phyloP scores from a whole-genome alignment of 2,888 invertebrate genomes.

The Esperia sulphurella region DNA sequence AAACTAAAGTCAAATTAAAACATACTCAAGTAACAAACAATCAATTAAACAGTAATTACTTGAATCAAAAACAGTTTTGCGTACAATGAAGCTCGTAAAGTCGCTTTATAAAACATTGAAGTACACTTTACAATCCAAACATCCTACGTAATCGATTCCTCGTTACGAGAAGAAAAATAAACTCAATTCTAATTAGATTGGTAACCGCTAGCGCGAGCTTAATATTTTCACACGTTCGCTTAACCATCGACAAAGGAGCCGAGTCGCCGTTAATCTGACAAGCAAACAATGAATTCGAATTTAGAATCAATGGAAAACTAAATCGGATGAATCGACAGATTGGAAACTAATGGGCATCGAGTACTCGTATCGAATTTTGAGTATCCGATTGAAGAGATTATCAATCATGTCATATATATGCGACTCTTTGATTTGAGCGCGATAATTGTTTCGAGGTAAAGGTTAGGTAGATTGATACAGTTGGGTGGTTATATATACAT shows the following conservation, averaged over 20 bases:
- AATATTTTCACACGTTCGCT: constrained; percentile 56
- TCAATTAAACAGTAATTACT: too few relatives aligned
- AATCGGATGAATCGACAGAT: constrained; percentile 67
- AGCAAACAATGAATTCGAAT: constrained; percentile 57
- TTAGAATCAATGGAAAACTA: constrained; percentile 63
- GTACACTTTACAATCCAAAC: neutral
- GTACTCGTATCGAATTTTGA: constrained; percentile 22
- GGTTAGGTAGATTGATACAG: constrained; percentile 24
- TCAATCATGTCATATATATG: constrained; percentile 38
- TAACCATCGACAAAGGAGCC: constrained; percentile 47
- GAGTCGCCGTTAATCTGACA: constrained; percentile 41
- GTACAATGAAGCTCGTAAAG: too few relatives aligned
- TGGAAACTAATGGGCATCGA: constrained; percentile 41
- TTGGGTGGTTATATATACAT: constrained; percentile 23
- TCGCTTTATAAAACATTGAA: neutral
- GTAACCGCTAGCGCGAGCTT: constrained; percentile 12
- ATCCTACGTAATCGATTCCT: constrained; percentile 16
- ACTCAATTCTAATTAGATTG: constrained; percentile 28
- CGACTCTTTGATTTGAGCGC: constrained; percentile 38
- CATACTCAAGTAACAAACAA: too few relatives aligned
- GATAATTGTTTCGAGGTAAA: constrained; percentile 47
- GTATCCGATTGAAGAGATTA: constrained; percentile 50
- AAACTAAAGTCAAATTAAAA: too few relatives aligned
- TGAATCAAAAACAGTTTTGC: too few relatives aligned
- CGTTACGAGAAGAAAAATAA: constrained; percentile 20